phyloP scores from a whole-genome alignment of 1,140 invertebrate species.

The Caenorhabditis latens region DNA sequence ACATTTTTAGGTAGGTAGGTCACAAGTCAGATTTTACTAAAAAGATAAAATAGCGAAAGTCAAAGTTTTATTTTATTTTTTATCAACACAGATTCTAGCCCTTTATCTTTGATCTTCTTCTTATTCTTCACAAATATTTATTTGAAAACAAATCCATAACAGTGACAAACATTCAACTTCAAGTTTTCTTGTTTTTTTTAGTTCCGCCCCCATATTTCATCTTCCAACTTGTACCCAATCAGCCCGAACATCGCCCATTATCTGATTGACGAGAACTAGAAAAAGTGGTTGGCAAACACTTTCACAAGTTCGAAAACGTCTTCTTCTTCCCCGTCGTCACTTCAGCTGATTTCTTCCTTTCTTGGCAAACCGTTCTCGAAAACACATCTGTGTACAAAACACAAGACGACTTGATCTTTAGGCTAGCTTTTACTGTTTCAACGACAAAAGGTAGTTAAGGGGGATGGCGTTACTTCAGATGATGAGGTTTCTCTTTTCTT shows the following conservation, averaged over 20 bases:
- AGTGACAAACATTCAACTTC: constrained; percentile 3
- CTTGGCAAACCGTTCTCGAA: neutral
- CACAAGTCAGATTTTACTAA: too few species aligned
- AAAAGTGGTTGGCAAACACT: constrained; percentile 4
- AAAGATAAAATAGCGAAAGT: too few species aligned
- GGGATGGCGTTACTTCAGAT: neutral
- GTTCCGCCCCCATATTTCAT: neutral
- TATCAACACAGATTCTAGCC: too few species aligned
- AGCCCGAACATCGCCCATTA: constrained; percentile 32
- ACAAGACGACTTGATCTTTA: constrained; percentile 24
- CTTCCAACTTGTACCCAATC: constrained; percentile 45
- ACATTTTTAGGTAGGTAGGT: too few species aligned
- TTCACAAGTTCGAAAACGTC: constrained; percentile 33
- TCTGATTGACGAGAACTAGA: constrained; percentile 46
- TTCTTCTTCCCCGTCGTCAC: neutral
- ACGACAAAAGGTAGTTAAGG: constrained; percentile 35
- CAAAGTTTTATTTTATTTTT: too few species aligned
- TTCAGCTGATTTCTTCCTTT: constrained; percentile 2
- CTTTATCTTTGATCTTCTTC: too few species aligned
- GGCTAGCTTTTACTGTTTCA: constrained; percentile 38
- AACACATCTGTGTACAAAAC: neutral
- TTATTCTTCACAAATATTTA: neutral
- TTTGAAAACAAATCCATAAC: constrained; percentile 12
- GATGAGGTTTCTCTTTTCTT: neutral
- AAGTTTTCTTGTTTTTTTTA: constrained; percentile 26